Evolutionary conservation across 2,888 invertebrate genomes (phyloP), one percentile per base, ranked within the genome.

Genomic region (Cerastis leucographa): DNA sequence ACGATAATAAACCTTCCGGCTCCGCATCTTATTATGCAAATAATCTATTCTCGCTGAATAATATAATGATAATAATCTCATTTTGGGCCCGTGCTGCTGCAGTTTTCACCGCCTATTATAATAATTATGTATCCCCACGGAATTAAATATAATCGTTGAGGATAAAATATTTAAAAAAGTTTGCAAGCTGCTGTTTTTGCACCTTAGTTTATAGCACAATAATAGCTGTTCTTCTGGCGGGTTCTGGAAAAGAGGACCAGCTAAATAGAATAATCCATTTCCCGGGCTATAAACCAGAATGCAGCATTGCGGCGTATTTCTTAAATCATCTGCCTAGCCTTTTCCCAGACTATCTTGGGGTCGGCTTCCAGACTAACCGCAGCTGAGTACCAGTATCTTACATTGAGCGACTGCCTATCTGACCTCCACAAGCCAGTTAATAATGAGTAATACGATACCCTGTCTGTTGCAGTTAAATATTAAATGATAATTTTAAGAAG

Each of bases 1-100:
- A 14, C 44, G 29, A 61, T 54, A 66, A 67, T 61, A 73, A 67
- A 68, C 22, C 25, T 7, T 44, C 2, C 62, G 49, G 56, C 73
- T 64, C 71, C 71, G 67, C 83, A 83, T 78, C 67, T 64, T 46
- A 78, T 81, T 83, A 81, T 81, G 78, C 59, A 81, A 81, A 81
- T 83, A 54, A 73, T 74, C 67, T 71, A 71, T 78, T 83, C 56
- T 40, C 68, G 64, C 74, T n/a, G 49, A 67, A 83, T 80, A 74
- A 51, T 51, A 61, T 78, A 17, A 78, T 71, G 51, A 81, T 72
- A 64, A 81, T 77, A 59, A 68, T 25, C 61, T 69, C 35, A 70
- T 65, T 51, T 62, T 54, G 56, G 65, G 29, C 29, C n/a, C 61
- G 44, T 56, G 62, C 19, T n/a, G 25, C 65, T 77, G 71, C 83